A percentile compares a stretch with the other conserved stretches of the same genome.
These are phyloP conservation scores for Astatoreochromis straeleni DNA, from an alignment of 2,113 vertebrate species.

Conservation along the genomic window DNA sequence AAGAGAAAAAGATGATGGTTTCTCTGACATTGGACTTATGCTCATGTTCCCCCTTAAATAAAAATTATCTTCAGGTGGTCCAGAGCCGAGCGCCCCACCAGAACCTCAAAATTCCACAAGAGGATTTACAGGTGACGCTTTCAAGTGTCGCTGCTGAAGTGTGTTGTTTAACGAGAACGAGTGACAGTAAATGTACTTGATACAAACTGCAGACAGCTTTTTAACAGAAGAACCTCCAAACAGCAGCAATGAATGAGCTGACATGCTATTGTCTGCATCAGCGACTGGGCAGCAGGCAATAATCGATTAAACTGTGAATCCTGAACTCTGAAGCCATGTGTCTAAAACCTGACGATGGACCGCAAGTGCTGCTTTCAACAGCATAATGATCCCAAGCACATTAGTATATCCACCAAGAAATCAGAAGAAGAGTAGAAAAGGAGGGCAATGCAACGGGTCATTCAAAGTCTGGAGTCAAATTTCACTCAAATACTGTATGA, in stretches of 20 bases:
- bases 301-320: not conserved
- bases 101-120: not conserved
- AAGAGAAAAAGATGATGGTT: not conserved
- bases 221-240: not conserved
- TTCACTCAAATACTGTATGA: not conserved
- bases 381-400: not conserved
- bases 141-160: not conserved
- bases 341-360: not conserved
- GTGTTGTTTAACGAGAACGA: not conserved
- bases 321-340: not conserved
- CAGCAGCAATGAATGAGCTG: not conserved
- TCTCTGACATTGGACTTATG: fast-evolving
- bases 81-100: not conserved
- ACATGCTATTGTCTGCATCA: not conserved
- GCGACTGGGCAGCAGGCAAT: not conserved
- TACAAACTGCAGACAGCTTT: not conserved
- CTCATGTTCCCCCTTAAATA: not conserved
- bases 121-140: not conserved
- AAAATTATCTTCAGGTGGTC: not conserved
- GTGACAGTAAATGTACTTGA: not conserved
- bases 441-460: not conserved
- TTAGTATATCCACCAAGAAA: not conserved
- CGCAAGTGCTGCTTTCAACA: not conserved
- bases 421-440: not conserved
- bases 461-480: not conserved